phyloP scores from a whole-genome alignment of 2,113 vertebrate genomes.

The Bettongia penicillata region DNA sequence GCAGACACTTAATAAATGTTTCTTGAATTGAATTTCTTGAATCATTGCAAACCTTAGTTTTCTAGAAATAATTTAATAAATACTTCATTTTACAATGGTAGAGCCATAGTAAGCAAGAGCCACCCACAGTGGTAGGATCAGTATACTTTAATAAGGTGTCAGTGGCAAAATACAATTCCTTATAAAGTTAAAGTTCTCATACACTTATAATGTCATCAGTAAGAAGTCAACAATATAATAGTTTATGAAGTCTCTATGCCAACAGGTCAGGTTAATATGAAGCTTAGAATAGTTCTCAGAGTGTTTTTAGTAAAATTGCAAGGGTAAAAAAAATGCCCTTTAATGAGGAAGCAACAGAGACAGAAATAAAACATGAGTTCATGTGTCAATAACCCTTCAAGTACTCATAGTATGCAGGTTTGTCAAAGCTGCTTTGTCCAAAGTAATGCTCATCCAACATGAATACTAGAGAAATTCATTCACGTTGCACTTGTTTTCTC shows the following conservation, averaged over 20 bases:
- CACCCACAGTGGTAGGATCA: constrained; percentile 87
- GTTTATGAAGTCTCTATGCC: constrained; percentile 88
- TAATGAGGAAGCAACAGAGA: constrained; percentile 84
- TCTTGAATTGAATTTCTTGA: not conserved
- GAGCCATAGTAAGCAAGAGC: constrained; percentile 80
- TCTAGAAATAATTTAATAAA: constrained; percentile 81
- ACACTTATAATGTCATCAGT: constrained; percentile 91
- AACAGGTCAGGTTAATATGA: constrained; percentile 90
- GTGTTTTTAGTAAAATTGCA: constrained; percentile 86
- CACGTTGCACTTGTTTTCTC: constrained; percentile 14
- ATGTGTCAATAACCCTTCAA: constrained; percentile 85
- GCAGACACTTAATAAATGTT: not conserved
- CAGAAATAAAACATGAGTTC: constrained; percentile 78
- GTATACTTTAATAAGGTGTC: constrained; percentile 99
- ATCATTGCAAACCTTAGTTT: constrained; percentile 76
- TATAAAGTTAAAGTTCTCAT: constrained; percentile 93
- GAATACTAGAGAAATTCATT: not conserved
- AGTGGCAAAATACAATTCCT: constrained; percentile 99
- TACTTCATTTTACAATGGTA: constrained; percentile 75
- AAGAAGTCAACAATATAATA: constrained; percentile 88
- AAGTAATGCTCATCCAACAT: constrained; percentile 27
- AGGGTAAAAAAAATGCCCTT: constrained; percentile 83
- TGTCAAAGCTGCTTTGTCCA: constrained; percentile 53
- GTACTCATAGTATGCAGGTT: constrained; percentile 71
- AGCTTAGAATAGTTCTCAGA: constrained; percentile 85